Base-by-base conservation (phyloP, 2,113 vertebrate genomes). In the Lates calcarifer region DNA sequence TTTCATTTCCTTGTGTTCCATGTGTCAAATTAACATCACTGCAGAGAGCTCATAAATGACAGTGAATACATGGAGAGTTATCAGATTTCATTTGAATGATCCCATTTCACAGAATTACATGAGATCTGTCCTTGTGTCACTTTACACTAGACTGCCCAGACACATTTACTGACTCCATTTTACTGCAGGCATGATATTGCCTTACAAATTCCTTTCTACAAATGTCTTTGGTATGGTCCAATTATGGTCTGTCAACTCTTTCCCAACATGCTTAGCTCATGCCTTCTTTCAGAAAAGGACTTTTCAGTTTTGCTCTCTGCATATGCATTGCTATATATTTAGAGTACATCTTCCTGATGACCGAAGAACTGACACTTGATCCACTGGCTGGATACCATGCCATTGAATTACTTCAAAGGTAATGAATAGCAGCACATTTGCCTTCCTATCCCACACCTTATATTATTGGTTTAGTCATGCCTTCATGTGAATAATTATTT, bases 331-430 rank as follows among this genome's bases (percentile, higher is more conserved):
- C n/a, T n/a, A n/a, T n/a, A n/a, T n/a, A n/a, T n/a, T 20, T 43
- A 96, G 95, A 95, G 74, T 91, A 72, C 82, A 81, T 93, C 49
- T 85, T 95, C 71, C 71, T 92, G 41, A 91, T 94, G 5, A 92
- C 92, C 22, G 56, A 90, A 37, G 85, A 94, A 22, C 85, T 95
- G 26, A 70, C 24, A 53, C 93, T 95, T 4, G 94, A 95, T 49
- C 88, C 88, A 1, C 62, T 87, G 57, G 92, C 83, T 73, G 93
- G 87, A 67, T 95, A 94, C 79, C 92, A 95, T 9, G 94, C 94
- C 20, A 18, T 90, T 12, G 95, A 95, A 74, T 85, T 95, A 75
- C 86, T 95, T 56, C 91, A 95, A 66, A 94, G 92, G 95, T 94
- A 71, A 81, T 24, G 66, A 28, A 12, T 5, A 62, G 39, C 15